A percentile compares a stretch with the other conserved stretches of the same genome.
Conservation (phyloP, 2,797 vertebrate genomes). For the Acanthopagrus latus region DNA sequence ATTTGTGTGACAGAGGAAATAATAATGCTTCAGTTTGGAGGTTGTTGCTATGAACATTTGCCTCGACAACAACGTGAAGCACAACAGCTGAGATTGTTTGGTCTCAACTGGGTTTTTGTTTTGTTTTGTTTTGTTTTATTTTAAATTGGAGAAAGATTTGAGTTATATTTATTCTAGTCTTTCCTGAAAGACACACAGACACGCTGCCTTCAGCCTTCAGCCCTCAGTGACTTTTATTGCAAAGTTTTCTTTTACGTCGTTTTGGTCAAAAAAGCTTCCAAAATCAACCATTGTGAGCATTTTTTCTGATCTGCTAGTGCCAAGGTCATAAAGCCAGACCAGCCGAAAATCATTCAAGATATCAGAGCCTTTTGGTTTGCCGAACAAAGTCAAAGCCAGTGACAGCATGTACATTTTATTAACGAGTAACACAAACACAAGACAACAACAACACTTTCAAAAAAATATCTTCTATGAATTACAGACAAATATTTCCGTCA, state of each 20-base stretch:
- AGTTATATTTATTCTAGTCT: too few relatives aligned
- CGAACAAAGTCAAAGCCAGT: neutral
- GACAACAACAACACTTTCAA: neutral
- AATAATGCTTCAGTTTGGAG: neutral
- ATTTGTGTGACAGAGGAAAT: too few relatives aligned
- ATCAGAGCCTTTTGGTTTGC: neutral
- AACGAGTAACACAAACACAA: neutral
- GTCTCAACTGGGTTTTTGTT: neutral
- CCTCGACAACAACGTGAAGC: neutral
- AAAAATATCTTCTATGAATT: neutral
- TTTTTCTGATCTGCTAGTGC: neutral
- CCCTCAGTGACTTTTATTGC: neutral
- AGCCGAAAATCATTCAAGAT: neutral
- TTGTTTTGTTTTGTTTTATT: neutral
- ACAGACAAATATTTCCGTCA: neutral
- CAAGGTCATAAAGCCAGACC: neutral
- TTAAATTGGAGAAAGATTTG: neutral
- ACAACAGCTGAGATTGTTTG: neutral
- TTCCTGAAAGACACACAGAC: neutral
- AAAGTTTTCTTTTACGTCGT: neutral
- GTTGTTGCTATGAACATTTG: neutral
- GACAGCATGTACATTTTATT: neutral
- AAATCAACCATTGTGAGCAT: neutral
- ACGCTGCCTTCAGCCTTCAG: neutral
- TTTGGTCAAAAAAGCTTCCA: neutral